Base-by-base conservation (phyloP, 2,888 invertebrate species). In the Nesidiocoris tenuis region DNA sequence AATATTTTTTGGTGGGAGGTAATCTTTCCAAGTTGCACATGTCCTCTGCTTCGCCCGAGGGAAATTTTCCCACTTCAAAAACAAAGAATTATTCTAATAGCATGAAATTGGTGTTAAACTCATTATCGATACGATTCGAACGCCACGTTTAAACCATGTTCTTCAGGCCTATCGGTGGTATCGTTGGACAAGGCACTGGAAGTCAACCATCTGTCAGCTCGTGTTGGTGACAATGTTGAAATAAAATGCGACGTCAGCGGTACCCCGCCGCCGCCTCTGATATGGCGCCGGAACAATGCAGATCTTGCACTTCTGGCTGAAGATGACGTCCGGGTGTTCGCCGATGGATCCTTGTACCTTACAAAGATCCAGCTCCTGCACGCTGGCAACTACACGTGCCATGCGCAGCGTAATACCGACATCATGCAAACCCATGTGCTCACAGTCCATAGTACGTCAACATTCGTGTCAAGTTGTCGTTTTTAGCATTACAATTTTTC, bases 381-480 rank as follows among this genome's bases (percentile, higher is more conserved):
- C 83, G 89, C 90, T 64, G 92, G 91, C 21, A 91, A 92, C 85
- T 91, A 91, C 84, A 90, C 90, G 1, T 92, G 92, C 81, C 90
- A 90, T 82, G 91, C 91, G 19, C 87, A 89, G 79, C 85, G 89
- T 77, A 90, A 91, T 83, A 88, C 89, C 77, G 89, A 90, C 80
- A 89, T 91, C 65, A 88, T 90, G 64, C 91, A 92, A 83, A 90
- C 91, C 5, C 91, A 92, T 82, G 86, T 90, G 56, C 86, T 92
- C 56, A 89, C 88, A 39, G 90, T 92, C 54, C 90, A 91, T 83
- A 90, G 91, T 91, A 84, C 87, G 90, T 86, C 3, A 18, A 59
- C 3, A 39, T 39, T 3, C 5, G 39, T 12, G 39, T 39, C 39
- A 39, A 39, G 39, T 39, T 39, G 39, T 7, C 39, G 12, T 3